Evolutionary conservation across 2,888 invertebrate species (phyloP).

Genomic region (Cheilosia impressa): DNA sequence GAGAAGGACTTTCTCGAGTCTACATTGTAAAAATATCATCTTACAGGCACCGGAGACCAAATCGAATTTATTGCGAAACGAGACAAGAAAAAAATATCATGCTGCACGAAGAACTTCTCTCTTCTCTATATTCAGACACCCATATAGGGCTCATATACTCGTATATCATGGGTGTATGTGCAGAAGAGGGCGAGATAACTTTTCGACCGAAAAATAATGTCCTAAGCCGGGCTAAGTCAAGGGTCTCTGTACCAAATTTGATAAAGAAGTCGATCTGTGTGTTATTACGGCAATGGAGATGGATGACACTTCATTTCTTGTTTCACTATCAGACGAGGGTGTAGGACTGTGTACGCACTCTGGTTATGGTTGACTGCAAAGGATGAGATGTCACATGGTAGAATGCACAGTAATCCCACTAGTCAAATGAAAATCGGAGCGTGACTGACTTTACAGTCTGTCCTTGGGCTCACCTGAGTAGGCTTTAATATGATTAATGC

Average conservation of each 20-base stretch:
- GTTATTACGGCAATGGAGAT: constrained; percentile 11
- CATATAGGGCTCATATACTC: not conserved
- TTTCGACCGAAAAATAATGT: constrained; percentile 17
- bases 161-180: not conserved
- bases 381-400: not conserved
- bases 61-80: constrained; percentile 49
- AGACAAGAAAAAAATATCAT: constrained; percentile 6
- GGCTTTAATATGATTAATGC: too few relatives aligned
- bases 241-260: not conserved
- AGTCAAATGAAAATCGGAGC: too few relatives aligned
- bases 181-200: not conserved
- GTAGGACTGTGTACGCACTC: not conserved
- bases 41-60: constrained; percentile 11
- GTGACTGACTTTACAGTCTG: too few relatives aligned
- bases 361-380: not conserved
- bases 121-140: not conserved
- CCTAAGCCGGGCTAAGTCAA: constrained; percentile 9
- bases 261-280: constrained; percentile 13
- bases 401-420: too few relatives aligned
- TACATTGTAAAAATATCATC: constrained; percentile 20
- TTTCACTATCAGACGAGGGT: not conserved
- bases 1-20: not conserved
- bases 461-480: too few relatives aligned
- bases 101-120: constrained; percentile 1
- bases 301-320: constrained; percentile 10